Evolutionary conservation across 2,888 invertebrate species (phyloP), one percentile per base, ranked within the genome.

Genomic region (Drosophila mercatorum): DNA sequence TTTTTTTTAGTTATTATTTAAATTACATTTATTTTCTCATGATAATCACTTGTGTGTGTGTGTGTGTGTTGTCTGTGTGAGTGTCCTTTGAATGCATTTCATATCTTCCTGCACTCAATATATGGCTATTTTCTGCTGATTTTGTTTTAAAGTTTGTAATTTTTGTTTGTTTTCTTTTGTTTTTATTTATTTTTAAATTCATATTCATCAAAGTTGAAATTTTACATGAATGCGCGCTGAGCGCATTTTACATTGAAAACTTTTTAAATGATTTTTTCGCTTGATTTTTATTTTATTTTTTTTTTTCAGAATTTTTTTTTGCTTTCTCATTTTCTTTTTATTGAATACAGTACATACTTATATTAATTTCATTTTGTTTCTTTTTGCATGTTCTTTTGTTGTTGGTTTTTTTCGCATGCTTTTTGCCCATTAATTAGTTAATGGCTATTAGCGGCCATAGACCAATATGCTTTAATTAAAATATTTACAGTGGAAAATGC

Each of bases 11-110:
- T 88, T 88, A 80, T 80, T 89, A 80, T 89, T 88, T 88, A 83
- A 89, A 86, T 89, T 89, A 86, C 85, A 86, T 86, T 89, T 86
- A 86, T 88, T 85, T 83, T 88, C 76, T 80, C 75, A 88, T 89
- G 88, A 89, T 89, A 86, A 89, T 86, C 85, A 86, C 85, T 89
- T 72, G 83, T 72, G 41, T 61, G 53, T 53, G 41, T 61, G 53
- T 53, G 38, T 44, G 31, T 57, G 28, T 28, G 38, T 44, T 28
- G 38, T 44, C 31, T 41, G 11, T 52, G 14, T 36, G 34, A 34
- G 22, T 34, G 34, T 53, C 17, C n/a, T 2, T 61, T 65, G 68
- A 80, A 83, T 86, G 69, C 84, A 78, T 57, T 75, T 58, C 56
- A 57, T 65, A 47, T 58, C 66, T 49, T 56, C 55, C 36, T 60